These are phyloP conservation scores for Athrips mouffetella DNA, from an alignment of 2,888 invertebrate genomes.

Conservation along the genomic window DNA sequence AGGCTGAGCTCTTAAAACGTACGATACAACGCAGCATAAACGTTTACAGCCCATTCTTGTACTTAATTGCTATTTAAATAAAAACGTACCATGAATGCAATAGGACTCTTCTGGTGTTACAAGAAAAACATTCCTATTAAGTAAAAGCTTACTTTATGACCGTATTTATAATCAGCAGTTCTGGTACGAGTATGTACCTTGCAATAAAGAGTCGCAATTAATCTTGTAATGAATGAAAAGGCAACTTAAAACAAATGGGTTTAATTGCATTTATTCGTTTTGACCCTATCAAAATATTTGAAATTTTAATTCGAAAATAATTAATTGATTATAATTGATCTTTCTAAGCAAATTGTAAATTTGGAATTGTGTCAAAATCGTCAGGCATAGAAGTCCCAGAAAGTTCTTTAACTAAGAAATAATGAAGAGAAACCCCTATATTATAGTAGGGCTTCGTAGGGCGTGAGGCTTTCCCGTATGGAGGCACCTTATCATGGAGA, in stretches of 20 bases:
- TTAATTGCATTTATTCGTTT: too few species aligned
- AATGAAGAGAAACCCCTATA: constrained; percentile 63
- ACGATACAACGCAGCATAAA: constrained; percentile 60
- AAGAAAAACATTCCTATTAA: constrained; percentile 49
- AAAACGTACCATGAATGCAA: constrained; percentile 69
- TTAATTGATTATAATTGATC: too few species aligned
- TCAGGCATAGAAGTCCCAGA: constrained; percentile 26
- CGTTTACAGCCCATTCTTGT: constrained; percentile 74
- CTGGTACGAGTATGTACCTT: neutral
- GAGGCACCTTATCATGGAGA: constrained; percentile 57
- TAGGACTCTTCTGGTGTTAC: constrained; percentile 48
- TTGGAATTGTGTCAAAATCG: too few species aligned
- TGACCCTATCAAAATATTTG: too few species aligned
- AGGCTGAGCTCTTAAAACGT: constrained; percentile 53
- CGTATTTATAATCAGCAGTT: constrained; percentile 8
- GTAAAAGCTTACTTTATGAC: constrained; percentile 39
- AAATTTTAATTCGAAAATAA: too few species aligned
- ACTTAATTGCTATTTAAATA: constrained; percentile 75
- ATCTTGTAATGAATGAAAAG: neutral
- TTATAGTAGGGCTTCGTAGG: constrained; percentile 38
- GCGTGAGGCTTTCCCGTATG: constrained; percentile 40
- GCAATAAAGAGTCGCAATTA: neutral
- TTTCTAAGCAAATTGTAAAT: neutral
- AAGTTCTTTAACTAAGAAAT: constrained; percentile 52
- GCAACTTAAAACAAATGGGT: neutral